Percentiles rank a stretch among this genome's conserved stretches.
Conservation (phyloP, 2,797 vertebrate species). For the Clarias laeviceps region DNA sequence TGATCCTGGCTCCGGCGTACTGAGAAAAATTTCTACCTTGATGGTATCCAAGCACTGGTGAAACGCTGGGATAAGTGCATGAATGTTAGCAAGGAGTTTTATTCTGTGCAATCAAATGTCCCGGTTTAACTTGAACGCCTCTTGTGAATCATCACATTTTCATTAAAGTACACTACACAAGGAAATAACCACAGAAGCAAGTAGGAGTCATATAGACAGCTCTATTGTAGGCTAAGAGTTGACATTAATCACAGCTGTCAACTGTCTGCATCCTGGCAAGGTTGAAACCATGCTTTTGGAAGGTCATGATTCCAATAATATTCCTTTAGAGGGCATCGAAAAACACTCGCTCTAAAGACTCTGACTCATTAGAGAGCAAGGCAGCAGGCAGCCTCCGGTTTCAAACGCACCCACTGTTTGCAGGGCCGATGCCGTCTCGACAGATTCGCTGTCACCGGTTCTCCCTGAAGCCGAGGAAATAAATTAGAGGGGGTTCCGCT, state of each 20-base stretch:
- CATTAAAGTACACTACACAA: neutral
- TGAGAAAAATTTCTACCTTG: too few species aligned
- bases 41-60: too few species aligned
- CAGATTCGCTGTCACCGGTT: conserved; percentile 51
- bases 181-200: neutral
- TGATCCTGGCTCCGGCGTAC: too few species aligned
- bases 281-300: neutral
- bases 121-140: too few species aligned
- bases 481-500: conserved; percentile 59
- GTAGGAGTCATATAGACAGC: neutral
- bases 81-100: too few species aligned
- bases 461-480: conserved; percentile 52
- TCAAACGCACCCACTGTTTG: conserved; percentile 25
- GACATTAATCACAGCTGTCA: conserved; percentile 17
- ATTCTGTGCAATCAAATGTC: too few species aligned
- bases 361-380: conserved; percentile 22
- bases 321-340: neutral
- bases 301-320: conserved; percentile 11
- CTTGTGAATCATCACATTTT: neutral
- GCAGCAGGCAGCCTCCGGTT: conserved; percentile 18
- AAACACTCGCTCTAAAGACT: neutral
- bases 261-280: conserved; percentile 3
- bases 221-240: neutral
- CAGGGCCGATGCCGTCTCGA: conserved; percentile 40
- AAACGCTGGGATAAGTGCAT: too few species aligned